phyloP scores from a whole-genome alignment of 2,888 invertebrate species.

The Stenoptilia bipunctidactyla region DNA sequence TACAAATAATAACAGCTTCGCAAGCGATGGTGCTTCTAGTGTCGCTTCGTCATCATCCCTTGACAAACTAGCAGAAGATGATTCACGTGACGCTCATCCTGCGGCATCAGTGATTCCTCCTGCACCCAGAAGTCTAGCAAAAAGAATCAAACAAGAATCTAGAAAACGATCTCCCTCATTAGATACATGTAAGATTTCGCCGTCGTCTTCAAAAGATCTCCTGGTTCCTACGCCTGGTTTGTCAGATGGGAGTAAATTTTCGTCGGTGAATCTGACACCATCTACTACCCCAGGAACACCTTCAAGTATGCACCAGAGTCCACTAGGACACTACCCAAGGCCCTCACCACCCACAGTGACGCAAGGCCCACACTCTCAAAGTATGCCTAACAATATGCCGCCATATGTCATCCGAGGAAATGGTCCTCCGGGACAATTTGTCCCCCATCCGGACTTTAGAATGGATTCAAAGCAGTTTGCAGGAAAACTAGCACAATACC shows the following conservation, averaged over 20 bases:
- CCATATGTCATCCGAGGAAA: slow-evolving; percentile 70
- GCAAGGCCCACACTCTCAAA: slow-evolving; percentile 70
- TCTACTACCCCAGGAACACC: slow-evolving; percentile 75
- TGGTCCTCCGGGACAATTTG: slow-evolving; percentile 57
- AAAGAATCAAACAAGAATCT: slow-evolving; percentile 67
- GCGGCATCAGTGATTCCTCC: slow-evolving; percentile 69
- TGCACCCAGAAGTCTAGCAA: slow-evolving; percentile 61
- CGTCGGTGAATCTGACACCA: slow-evolving; percentile 74
- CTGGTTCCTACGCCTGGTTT: slow-evolving; percentile 42
- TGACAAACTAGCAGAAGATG: slow-evolving; percentile 82
- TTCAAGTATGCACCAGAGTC: slow-evolving; percentile 74
- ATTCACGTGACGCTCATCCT: slow-evolving; percentile 81
- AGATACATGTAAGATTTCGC: slow-evolving; percentile 67
- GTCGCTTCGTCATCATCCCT: slow-evolving; percentile 76
- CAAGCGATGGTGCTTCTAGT: slow-evolving; percentile 83
- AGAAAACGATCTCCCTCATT: slow-evolving; percentile 70
- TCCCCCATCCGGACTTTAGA: slow-evolving; percentile 64
- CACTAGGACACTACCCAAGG: slow-evolving; percentile 75
- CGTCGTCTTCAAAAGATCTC: slow-evolving; percentile 67
- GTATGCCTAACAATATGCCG: slow-evolving; percentile 71
- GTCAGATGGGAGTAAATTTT: slow-evolving; percentile 71
- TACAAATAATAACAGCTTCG: slow-evolving; percentile 81
- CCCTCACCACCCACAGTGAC: slow-evolving; percentile 80
- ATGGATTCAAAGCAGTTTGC: slow-evolving; percentile 63
- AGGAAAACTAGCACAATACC: slow-evolving; percentile 54